Evolutionary conservation across 2,797 vertebrate genomes (phyloP).

Genomic region (Pterois miles): DNA sequence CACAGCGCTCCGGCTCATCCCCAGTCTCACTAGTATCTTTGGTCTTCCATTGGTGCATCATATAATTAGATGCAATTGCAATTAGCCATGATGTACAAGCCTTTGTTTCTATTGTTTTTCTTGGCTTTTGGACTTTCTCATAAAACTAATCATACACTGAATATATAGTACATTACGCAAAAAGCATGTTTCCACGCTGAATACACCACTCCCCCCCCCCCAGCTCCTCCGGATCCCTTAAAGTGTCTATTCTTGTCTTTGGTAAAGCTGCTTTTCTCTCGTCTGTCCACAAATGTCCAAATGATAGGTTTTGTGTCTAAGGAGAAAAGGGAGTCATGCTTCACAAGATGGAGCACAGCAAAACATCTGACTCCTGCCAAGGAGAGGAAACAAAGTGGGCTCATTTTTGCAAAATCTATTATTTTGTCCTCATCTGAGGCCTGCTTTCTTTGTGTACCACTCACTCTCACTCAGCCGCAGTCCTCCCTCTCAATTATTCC

Average conservation of each 20-base stretch:
- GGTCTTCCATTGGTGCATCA: neutral
- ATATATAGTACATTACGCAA: neutral
- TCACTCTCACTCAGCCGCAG: slow-evolving; percentile 51
- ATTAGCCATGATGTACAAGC: neutral
- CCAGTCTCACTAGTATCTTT: neutral
- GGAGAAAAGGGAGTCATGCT: slow-evolving; percentile 61
- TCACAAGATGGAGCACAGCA: slow-evolving; percentile 64
- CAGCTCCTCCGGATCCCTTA: slow-evolving; percentile 51
- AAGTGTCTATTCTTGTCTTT: slow-evolving; percentile 72
- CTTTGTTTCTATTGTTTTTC: neutral
- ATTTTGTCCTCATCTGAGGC: slow-evolving; percentile 58
- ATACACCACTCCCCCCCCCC: slow-evolving; percentile 39
- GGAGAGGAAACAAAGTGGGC: slow-evolving; percentile 63
- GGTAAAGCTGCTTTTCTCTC: slow-evolving; percentile 59
- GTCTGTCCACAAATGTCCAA: slow-evolving; percentile 72
- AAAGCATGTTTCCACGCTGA: slow-evolving; percentile 27
- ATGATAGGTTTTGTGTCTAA: slow-evolving; percentile 74
- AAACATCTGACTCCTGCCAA: slow-evolving; percentile 68
- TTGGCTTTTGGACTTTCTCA: slow-evolving; percentile 6
- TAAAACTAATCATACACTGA: slow-evolving; percentile 2
- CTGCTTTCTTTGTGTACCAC: slow-evolving; percentile 62
- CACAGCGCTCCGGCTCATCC: neutral
- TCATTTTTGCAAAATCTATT: slow-evolving; percentile 62
- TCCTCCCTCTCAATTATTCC: slow-evolving; percentile 69
- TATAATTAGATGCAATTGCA: neutral